These are phyloP conservation scores for Eumaeus atala DNA, from an alignment of 1,140 invertebrate species.

Conservation along the genomic window DNA sequence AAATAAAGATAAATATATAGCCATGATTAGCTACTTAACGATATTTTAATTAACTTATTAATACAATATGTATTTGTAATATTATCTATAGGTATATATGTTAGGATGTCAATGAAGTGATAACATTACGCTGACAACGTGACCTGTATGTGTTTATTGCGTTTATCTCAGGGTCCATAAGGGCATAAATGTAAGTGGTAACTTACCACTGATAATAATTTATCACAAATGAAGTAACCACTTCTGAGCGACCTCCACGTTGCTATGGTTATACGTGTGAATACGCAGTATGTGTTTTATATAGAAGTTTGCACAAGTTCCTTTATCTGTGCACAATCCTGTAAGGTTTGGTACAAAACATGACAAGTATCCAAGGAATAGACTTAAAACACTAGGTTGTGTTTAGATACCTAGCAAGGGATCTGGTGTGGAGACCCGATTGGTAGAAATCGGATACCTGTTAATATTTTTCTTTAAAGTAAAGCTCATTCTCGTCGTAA, in stretches of 20 bases:
- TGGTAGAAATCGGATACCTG: too few relatives aligned
- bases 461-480: too few relatives aligned
- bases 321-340: not conserved
- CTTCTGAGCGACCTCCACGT: constrained; percentile 22
- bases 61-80: not conserved
- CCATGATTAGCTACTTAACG: not conserved
- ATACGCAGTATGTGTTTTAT: not conserved
- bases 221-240: constrained; percentile 31
- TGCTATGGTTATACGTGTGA: constrained; percentile 6
- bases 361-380: too few relatives aligned
- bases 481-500: too few relatives aligned
- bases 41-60: not conserved
- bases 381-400: too few relatives aligned
- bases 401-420: too few relatives aligned
- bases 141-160: constrained; percentile 31
- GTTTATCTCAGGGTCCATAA: constrained; percentile 36
- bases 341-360: too few relatives aligned
- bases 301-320: too few relatives aligned
- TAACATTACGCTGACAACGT: constrained; percentile 35
- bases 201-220: constrained; percentile 23
- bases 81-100: constrained; percentile 15
- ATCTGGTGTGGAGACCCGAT: too few relatives aligned
- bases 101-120: constrained; percentile 20
- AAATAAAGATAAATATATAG: too few relatives aligned
- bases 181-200: constrained; percentile 30